A percentile compares a stretch with the other conserved stretches of the same genome.
Conservation (phyloP, 2,888 invertebrate species). For the Cephus spinipes region DNA sequence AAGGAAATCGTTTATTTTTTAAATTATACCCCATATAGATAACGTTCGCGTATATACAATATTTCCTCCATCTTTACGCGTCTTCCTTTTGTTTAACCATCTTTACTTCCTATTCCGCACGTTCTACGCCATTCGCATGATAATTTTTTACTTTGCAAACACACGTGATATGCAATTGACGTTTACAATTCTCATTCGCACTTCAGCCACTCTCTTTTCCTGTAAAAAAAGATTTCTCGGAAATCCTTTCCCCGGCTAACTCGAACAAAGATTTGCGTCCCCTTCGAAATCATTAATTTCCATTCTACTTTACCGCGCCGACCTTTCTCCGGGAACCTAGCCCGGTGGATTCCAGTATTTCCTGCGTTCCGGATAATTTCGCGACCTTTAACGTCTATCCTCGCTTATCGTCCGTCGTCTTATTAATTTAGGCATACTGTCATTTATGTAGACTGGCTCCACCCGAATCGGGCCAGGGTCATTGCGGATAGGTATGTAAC, state of each 20-base stretch:
- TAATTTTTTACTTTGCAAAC: not conserved
- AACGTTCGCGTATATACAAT: not conserved
- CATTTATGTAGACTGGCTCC: conserved; percentile 22
- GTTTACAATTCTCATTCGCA: not conserved
- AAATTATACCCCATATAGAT: not conserved
- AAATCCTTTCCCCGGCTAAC: not conserved
- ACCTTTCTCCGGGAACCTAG: not conserved
- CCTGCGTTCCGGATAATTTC: not conserved
- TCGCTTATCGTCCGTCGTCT: conserved; percentile 1
- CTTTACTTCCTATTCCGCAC: not conserved
- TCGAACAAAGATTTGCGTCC: not conserved
- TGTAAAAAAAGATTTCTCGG: not conserved
- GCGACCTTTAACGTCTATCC: not conserved
- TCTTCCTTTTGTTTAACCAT: not conserved
- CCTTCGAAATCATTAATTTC: not conserved
- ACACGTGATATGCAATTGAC: not conserved
- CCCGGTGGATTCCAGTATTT: not conserved
- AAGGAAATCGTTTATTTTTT: not conserved
- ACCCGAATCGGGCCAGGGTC: conserved; percentile 37
- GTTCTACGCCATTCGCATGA: not conserved
- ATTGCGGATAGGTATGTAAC: conserved; percentile 4
- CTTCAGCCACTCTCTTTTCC: not conserved
- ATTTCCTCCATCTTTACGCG: not conserved
- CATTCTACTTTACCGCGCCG: not conserved
- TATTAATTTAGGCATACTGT: not conserved